Evolutionary conservation across 1,140 invertebrate genomes (phyloP).

Genomic region (Apocrypta bakeri): DNA sequence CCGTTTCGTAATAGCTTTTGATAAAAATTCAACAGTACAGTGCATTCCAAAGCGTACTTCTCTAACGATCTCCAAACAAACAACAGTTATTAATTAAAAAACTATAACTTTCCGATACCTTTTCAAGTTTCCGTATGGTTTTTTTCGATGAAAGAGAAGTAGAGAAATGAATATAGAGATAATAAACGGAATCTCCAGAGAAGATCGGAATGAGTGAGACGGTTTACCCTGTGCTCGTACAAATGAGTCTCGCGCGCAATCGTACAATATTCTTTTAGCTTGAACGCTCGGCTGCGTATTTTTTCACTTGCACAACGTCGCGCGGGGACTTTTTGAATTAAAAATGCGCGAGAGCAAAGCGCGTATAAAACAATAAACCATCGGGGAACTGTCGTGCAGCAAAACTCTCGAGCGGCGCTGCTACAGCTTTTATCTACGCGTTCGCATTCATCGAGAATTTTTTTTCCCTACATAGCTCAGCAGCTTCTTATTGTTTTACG

Average conservation of each 20-base stretch:
- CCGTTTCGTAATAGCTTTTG: too few relatives aligned
- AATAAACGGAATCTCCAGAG: conserved; percentile 7
- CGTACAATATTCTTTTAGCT: conserved; percentile 15
- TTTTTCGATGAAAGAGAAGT: too few relatives aligned
- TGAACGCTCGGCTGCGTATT: neutral
- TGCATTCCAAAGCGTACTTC: too few relatives aligned
- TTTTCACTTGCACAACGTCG: conserved; percentile 5
- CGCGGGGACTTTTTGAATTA: conserved; percentile 27
- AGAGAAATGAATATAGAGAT: too few relatives aligned
- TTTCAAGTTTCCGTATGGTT: neutral
- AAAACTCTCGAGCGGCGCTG: neutral
- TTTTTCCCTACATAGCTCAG: neutral
- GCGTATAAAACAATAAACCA: conserved; percentile 39
- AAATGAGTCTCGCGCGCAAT: neutral
- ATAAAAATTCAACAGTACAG: too few relatives aligned
- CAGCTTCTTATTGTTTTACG: conserved; percentile 5
- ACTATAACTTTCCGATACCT: neutral
- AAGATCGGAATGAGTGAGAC: neutral
- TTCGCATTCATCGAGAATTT: conserved; percentile 2
- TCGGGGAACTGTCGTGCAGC: neutral
- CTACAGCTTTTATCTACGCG: neutral
- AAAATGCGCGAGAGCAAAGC: neutral
- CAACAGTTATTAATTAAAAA: too few relatives aligned
- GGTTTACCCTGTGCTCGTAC: too few relatives aligned
- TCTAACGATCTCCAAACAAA: too few relatives aligned